Conservation (phyloP, 2,113 vertebrate genomes). For the Puma concolor region DNA sequence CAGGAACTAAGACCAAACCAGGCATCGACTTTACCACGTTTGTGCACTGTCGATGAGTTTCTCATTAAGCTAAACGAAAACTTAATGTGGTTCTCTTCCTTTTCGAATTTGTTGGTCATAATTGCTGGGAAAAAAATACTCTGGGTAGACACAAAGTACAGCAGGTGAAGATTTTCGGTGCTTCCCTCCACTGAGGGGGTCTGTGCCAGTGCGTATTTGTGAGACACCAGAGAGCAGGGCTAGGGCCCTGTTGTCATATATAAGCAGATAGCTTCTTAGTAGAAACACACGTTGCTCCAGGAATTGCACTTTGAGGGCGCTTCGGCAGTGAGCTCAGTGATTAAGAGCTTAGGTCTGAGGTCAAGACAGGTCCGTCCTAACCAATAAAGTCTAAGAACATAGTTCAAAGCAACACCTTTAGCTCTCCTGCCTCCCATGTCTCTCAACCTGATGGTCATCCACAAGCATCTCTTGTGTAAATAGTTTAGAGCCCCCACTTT, state of each 20-base stretch:
- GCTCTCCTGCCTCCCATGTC: not conserved
- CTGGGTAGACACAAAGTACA: not conserved
- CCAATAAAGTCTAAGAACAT: not conserved
- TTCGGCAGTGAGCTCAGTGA: no score
- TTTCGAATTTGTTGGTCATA: not conserved
- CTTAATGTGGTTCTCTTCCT: not conserved
- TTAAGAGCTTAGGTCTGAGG: not conserved
- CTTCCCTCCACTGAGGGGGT: not conserved
- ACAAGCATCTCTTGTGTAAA: not conserved
- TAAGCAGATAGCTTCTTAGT: not conserved
- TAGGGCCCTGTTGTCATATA: not conserved
- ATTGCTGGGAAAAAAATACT: not conserved
- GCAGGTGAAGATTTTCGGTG: not conserved
- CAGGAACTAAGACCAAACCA: not conserved
- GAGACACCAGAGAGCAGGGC: not conserved
- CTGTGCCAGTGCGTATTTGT: not conserved
- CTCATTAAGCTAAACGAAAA: slow-evolving; percentile 17
- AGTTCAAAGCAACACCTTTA: not conserved
- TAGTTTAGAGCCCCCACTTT: not conserved
- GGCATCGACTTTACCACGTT: not conserved
- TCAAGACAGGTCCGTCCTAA: not conserved
- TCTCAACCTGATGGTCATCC: not conserved
- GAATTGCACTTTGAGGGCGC: not conserved
- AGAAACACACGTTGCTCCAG: not conserved
- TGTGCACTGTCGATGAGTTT: not conserved